A percentile compares a stretch with the other conserved stretches of the same genome.
Evolutionary conservation across 2,888 invertebrate species (phyloP).

Genomic region (Melolontha melolontha): DNA sequence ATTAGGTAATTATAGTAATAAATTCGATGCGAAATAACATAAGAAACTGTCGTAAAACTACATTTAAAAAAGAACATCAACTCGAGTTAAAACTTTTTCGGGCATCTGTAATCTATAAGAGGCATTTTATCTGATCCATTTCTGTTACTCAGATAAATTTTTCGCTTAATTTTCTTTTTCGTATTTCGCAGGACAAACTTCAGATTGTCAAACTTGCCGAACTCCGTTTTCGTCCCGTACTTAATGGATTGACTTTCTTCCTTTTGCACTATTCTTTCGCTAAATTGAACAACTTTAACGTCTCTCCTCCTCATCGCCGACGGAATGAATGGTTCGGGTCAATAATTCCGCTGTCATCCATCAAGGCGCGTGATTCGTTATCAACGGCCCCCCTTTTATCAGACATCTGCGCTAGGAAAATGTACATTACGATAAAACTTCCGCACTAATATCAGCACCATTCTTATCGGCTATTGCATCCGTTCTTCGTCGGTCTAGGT

Average conservation of each 20-base stretch:
- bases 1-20: too few relatives aligned
- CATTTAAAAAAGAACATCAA: too few relatives aligned
- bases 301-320: background rate
- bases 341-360: slow-evolving; percentile 15
- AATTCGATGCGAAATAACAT: too few relatives aligned
- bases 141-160: too few relatives aligned
- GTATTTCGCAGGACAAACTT: background rate
- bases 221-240: background rate
- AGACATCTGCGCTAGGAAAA: slow-evolving; percentile 22
- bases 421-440: slow-evolving; percentile 23
- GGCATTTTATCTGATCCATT: background rate
- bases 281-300: slow-evolving; percentile 10
- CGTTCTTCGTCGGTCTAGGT: slow-evolving; percentile 9
- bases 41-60: too few relatives aligned
- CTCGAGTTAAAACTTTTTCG: too few relatives aligned
- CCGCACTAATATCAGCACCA: slow-evolving; percentile 15
- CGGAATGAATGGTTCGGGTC: slow-evolving; percentile 11
- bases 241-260: background rate
- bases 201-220: slow-evolving; percentile 8
- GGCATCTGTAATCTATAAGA: too few relatives aligned
- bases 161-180: slow-evolving; percentile 6
- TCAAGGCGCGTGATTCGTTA: slow-evolving; percentile 10
- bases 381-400: slow-evolving; percentile 11
- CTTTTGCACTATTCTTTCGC: slow-evolving; percentile 2
- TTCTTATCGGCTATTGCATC: slow-evolving; percentile 15